Evolutionary conservation across 2,797 vertebrate genomes (phyloP).

Genomic region (Anomalospiza imberbis): DNA sequence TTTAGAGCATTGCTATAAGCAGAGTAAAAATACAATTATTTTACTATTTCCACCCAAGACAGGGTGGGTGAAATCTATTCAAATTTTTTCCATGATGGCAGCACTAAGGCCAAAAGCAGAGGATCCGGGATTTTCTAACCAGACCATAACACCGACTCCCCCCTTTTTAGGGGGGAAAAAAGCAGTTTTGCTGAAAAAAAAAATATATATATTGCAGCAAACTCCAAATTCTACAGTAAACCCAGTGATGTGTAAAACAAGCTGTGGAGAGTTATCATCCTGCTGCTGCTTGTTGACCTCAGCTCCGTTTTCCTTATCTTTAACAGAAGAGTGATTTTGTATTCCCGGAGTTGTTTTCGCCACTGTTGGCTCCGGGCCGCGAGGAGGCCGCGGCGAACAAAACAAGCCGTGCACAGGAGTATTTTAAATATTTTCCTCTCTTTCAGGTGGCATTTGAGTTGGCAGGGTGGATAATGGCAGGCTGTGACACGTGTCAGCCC

Average conservation of each 20-base stretch:
- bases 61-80: background rate
- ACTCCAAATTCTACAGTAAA: background rate
- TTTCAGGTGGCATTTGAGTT: constrained; percentile 13
- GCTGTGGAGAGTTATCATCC: background rate
- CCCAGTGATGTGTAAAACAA: background rate
- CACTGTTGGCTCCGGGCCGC: background rate
- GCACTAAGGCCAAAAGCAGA: background rate
- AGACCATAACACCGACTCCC: rapidly evolving
- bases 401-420: background rate
- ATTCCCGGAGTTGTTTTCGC: background rate
- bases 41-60: background rate
- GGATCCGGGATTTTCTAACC: background rate
- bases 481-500: constrained; percentile 68
- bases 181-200: background rate
- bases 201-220: background rate
- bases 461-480: constrained; percentile 1
- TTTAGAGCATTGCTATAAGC: background rate
- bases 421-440: constrained; percentile 26
- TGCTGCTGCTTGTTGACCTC: background rate
- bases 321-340: constrained; percentile 19
- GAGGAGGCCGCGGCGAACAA: constrained; percentile 3
- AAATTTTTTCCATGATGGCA: rapidly evolving
- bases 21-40: background rate
- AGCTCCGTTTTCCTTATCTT: background rate
- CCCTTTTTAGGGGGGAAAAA: rapidly evolving